Conservation (phyloP, 2,797 vertebrate species). For the Garrulus glandarius region DNA sequence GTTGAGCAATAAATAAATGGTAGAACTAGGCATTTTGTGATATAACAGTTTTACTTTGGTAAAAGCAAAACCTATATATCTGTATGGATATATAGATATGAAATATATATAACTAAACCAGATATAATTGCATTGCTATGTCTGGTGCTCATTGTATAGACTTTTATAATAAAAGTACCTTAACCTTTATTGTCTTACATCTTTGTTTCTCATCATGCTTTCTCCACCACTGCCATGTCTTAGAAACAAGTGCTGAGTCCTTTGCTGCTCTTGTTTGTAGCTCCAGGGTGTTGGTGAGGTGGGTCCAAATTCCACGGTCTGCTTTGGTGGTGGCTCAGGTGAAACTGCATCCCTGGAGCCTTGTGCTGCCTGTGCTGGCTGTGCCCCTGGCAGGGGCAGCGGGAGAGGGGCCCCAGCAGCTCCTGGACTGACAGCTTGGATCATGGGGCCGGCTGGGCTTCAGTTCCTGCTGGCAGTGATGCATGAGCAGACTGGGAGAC, state of each 20-base stretch:
- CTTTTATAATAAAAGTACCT: slow-evolving; percentile 83
- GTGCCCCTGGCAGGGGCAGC: background rate
- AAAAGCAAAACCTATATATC: slow-evolving; percentile 76
- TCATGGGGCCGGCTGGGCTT: accelerated
- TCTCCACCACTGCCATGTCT: background rate
- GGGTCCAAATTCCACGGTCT: accelerated
- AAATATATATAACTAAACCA: slow-evolving; percentile 71
- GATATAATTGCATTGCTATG: slow-evolving; percentile 77
- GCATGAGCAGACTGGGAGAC: background rate
- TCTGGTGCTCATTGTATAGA: slow-evolving; percentile 80
- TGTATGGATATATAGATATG: slow-evolving; percentile 78
- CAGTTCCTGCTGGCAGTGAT: background rate
- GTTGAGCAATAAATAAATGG: slow-evolving; percentile 85
- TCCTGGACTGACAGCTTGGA: background rate
- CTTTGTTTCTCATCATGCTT: slow-evolving; percentile 33
- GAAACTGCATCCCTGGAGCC: background rate
- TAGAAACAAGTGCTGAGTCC: background rate
- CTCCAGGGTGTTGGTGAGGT: background rate
- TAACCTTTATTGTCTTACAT: slow-evolving; percentile 71
- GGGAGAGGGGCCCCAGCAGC: background rate
- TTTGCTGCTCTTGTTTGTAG: background rate
- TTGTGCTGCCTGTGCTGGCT: accelerated
- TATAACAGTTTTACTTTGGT: slow-evolving; percentile 76
- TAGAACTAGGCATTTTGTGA: slow-evolving; percentile 76
- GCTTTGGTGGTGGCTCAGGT: background rate